Base-by-base conservation (phyloP, 1,140 invertebrate species). In the Rhyzopertha dominica region DNA sequence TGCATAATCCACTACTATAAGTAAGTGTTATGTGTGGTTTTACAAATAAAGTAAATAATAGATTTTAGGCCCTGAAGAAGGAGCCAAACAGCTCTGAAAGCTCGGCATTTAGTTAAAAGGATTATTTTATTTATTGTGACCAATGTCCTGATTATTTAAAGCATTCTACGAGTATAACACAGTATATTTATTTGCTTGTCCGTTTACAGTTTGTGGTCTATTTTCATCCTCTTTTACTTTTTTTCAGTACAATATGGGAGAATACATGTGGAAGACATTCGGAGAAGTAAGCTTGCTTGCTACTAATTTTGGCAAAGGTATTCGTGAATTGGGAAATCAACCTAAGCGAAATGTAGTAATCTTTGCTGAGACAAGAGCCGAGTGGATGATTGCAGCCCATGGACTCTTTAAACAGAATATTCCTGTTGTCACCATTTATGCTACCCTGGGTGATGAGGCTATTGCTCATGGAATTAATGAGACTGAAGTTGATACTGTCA, bases 321-420 rank as follows among this genome's bases (percentile, higher is more conserved):
- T 96, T 17, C 69, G 79, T 3, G 80, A 81, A 56, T 17, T 70
- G 51, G 69, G 68, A 4, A 73, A 78, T 37, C 55, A 74, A 51
- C 74, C 77, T 0, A 69, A 70, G 28, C 61, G 77, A 38, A 82
- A 80, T 47, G 71, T 98, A 45, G 87, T 91, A 12, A 88, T 99
- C 54, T 98, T 97, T 71, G 90, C 95, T 0, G 96, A 99, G 74
- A 99, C 95, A 0, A 75, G 95, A 50, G 86, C 86, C 16, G 95
- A 99, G 74, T 99, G 95, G 95, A 85, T 98, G 80, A 81, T 97
- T 24, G 85, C 91, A 1, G 88, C 93, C 4, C 87, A 96, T 61
- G 90, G 90, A 30, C 87, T 90, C 65, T 95, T 98, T 68, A 94
- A 90, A 61, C 88, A 90, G 66, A 92, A 88, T 65, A 84, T 92